Base-by-base conservation (phyloP, 1,140 invertebrate species). In the Zaprionus ornatus region DNA sequence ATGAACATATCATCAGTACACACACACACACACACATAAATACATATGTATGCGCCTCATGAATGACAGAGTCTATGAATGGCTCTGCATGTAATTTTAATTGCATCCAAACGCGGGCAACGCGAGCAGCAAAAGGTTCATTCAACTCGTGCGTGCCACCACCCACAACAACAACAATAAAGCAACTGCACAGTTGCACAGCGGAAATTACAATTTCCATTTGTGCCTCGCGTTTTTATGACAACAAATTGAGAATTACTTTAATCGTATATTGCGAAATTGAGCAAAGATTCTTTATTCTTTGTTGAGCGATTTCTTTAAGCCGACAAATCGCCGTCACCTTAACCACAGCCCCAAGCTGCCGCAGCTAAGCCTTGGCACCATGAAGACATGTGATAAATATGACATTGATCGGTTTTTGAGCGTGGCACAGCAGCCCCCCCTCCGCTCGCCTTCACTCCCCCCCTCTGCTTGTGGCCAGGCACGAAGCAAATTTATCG, bases 331-430 rank as follows among this genome's bases (percentile, higher is more conserved):
- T 74, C 64, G 45, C 10, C 27, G 45, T 15, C 40, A 64, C 29
- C 15, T 68, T 32, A 77, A 74, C 78, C 77, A 37, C 56, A 65
- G 23, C n/a, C 23, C 63, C 37, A 37, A 27, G 13, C 21, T 17
- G 23, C 32, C 40, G n/a, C 37, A 52, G 17, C 56, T 67, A 65
- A 82, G 63, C 48, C 54, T 35, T 32, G 9, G 35, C 52, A 23
- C 48, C 52, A 37, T 48, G 50, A 68, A 74, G 68, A 85, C 81
- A 82, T 76, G 75, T 87, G 85, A 90, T 90, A 90, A 90, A 90
- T 90, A 90, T 90, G 85, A 83, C 86, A 90, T 90, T 90, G 85
- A 90, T 90, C 82, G 82, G 88, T 90, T 85, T 90, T 90, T 90
- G 86, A 90, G 81, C 84, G 25, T 27, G 25, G 25, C 25, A 27